Evolutionary conservation across 2,797 vertebrate species (phyloP), one percentile per base, ranked within the genome.

Genomic region (Gallinago nigripennis): DNA sequence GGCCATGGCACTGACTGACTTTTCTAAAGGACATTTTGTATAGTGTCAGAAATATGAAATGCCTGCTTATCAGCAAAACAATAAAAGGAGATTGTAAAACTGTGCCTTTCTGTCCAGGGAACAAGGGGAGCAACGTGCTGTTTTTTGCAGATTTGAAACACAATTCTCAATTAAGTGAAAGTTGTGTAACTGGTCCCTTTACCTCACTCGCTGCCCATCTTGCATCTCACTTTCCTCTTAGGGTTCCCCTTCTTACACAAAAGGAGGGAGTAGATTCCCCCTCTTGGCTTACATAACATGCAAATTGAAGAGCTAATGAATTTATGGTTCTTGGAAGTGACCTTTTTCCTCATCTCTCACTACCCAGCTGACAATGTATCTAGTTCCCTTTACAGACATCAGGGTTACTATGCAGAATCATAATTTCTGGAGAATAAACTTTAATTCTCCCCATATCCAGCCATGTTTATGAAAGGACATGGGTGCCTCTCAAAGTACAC

Each of bases 21-120:
- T 95, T 91, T 89, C 76, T 66, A 86, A 92, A 88, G 92, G 85
- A 88, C 82, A n/a, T 94, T 96, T 94, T 94, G 91, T 92, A 61
- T 90, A 41, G 89, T 86, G 92, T 90, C 72, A 92, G 72, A 91
- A 89, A 94, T 86, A 79, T 51, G 66, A 83, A 96, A 96, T 87
- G 92, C 92, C 95, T 93, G 94, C 94, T 97, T 97, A 97, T 97
- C 95, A 97, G 92, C 69, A 41, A 58, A 88, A 96, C 95, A 96
- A 96, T 95, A 79, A 91, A 91, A 92, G 77, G 87, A 95, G 96
- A 92, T 72, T 94, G 80, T 90, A 95, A 68, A 92, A 76, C 80
- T 90, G 51, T 69, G 92, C 89, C 72, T 88, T 92, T 96, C 89
- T 94, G 76, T 82, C 72, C 37, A 45, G 70, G 60, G 82, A 94